Evolutionary conservation across 1,140 invertebrate genomes (phyloP).

Genomic region (Habropoda laboriosa): DNA sequence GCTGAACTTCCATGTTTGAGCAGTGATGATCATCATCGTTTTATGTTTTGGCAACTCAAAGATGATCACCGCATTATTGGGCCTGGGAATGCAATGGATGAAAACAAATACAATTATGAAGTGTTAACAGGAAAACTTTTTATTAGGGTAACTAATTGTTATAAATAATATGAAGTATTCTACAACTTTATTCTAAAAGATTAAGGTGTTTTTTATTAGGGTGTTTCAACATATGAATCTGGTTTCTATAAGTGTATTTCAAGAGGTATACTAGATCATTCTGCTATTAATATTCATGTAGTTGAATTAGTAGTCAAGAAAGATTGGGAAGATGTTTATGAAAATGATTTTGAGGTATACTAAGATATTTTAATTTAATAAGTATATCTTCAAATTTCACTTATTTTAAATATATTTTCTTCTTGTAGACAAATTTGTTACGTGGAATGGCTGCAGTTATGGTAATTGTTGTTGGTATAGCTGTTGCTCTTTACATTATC

Average conservation of each 20-base stretch:
- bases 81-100: constrained; percentile 84
- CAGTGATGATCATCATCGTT: constrained; percentile 85
- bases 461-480: constrained; percentile 73
- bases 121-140: constrained; percentile 85
- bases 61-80: constrained; percentile 83
- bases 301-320: constrained; percentile 84
- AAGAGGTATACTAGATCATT: constrained; percentile 81
- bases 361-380: neutral
- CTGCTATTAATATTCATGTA: constrained; percentile 81
- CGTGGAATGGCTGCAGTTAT: constrained; percentile 73
- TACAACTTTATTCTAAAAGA: constrained; percentile 15
- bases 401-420: constrained; percentile 4
- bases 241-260: constrained; percentile 86
- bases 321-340: constrained; percentile 76
- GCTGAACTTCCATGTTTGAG: constrained; percentile 85
- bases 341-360: constrained; percentile 81
- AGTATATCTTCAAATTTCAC: neutral
- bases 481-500: constrained; percentile 72
- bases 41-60: constrained; percentile 86
- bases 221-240: constrained; percentile 83
- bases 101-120: constrained; percentile 87
- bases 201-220: constrained; percentile 77
- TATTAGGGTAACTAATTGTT: constrained; percentile 83
- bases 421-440: constrained; percentile 75
- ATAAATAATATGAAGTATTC: neutral